These are phyloP conservation scores for Pinna nobilis DNA, from an alignment of 1,140 invertebrate species.

Conservation along the genomic window DNA sequence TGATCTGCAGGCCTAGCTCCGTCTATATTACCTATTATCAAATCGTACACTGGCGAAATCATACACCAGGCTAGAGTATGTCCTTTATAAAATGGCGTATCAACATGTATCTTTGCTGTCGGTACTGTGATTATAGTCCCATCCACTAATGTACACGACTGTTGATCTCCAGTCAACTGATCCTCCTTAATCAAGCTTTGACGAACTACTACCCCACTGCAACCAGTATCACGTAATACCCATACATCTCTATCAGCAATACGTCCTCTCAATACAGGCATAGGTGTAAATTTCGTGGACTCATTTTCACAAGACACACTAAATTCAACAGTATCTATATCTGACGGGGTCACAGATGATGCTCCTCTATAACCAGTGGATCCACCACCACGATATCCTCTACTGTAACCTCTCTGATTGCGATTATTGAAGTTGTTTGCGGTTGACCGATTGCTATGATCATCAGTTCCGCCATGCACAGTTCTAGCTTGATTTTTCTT, in stretches of 20 bases:
- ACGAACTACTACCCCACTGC: neutral
- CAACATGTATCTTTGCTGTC: neutral
- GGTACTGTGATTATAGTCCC: neutral
- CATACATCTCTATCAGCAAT: neutral
- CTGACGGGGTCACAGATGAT: too few species aligned
- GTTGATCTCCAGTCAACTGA: neutral
- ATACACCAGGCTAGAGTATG: neutral
- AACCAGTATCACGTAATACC: neutral
- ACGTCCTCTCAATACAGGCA: neutral
- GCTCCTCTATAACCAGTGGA: too few species aligned
- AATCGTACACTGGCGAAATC: neutral
- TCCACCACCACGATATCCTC: too few species aligned
- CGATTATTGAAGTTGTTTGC: too few species aligned
- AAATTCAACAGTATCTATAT: too few species aligned
- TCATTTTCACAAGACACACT: too few species aligned
- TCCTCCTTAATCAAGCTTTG: neutral
- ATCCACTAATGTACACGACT: neutral
- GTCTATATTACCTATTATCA: neutral
- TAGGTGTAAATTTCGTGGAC: neutral
- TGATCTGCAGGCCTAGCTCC: neutral
- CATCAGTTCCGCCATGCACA: too few species aligned
- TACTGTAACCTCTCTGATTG: too few species aligned
- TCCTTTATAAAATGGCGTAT: conserved; percentile 1
- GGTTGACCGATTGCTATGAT: too few species aligned
- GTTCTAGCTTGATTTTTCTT: too few species aligned